Evolutionary conservation across 2,113 vertebrate species (phyloP), one percentile per base, ranked within the genome.

Genomic region (Triplophysa rosa): DNA sequence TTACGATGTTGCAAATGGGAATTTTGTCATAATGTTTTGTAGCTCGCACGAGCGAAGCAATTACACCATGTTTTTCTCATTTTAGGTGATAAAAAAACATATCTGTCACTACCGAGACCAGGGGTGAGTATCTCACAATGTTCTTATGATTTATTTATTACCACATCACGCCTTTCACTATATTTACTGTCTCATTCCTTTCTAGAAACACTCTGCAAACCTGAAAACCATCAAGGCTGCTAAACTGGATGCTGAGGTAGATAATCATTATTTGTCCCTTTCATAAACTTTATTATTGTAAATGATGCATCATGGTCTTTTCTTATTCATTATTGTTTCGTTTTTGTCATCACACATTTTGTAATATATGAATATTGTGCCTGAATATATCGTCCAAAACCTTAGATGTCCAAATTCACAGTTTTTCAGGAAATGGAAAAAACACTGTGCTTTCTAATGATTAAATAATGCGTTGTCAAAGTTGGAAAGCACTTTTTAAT

Each of bases 171-270:
- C 69, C 9, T 21, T 76, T n/a, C 16, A 3, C 23, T 76, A 58
- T 71, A 63, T 78, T 47, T 16, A 26, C 17, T 42, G 37, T 19
- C 24, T 63, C 14, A 14, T 77, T 80, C 69, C 68, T 79, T 78
- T 56, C 19, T 91, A 99, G 97, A 99, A 98, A 90, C 96, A 94
- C 88, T 94, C 93, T 2, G 74, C 90, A 80, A 97, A 95, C 90
- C 84, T 97, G 91, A 99, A 97, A 91, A 93, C 91, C 67, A 87
- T 94, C 86, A 98, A 98, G 88, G 90, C 95, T 73, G 93, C 94
- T 85, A 98, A 95, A 88, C 89, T 96, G 84, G 97, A 98, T 85
- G 91, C 94, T 81, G 97, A 99, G 96, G 98, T 98, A 94, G 58
- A 19, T 14, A 8, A 21, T 26, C 24, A 14, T 33, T 33, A 33